These are phyloP conservation scores for Peromyscus nudipes DNA, from an alignment of 2,797 vertebrate genomes.

Conservation along the genomic window DNA sequence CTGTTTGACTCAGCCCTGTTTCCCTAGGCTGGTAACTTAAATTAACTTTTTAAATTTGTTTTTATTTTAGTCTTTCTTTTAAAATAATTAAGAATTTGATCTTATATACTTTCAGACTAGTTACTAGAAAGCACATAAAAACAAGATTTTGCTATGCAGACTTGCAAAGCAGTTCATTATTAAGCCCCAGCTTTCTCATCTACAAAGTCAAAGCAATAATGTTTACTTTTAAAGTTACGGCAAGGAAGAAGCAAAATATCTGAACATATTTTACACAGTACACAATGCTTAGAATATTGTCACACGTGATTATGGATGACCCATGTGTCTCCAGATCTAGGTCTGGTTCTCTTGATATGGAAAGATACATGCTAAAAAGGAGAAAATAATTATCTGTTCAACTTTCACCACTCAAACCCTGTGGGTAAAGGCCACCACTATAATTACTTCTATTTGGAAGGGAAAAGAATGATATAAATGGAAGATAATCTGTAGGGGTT, in stretches of 20 bases:
- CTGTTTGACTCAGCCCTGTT: neutral
- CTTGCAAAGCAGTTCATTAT: neutral
- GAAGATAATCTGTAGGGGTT: neutral
- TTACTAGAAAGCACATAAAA: neutral
- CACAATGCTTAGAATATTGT: neutral
- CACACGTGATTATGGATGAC: neutral
- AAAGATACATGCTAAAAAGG: neutral
- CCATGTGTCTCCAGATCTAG: neutral
- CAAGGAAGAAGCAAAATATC: neutral
- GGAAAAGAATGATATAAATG: neutral
- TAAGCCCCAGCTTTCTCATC: neutral
- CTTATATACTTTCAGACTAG: slow-evolving; percentile 1
- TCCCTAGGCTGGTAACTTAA: neutral
- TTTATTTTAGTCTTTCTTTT: neutral
- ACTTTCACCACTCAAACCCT: neutral
- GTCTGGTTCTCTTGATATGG: neutral
- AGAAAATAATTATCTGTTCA: neutral
- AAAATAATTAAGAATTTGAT: neutral
- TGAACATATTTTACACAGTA: slow-evolving; percentile 5
- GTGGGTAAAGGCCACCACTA: neutral
- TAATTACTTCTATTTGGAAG: neutral
- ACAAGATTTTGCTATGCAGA: neutral
- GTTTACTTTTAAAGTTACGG: neutral
- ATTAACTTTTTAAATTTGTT: neutral
- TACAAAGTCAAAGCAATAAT: neutral